A percentile compares a stretch with the other conserved stretches of the same genome.
Evolutionary conservation across 2,113 vertebrate species (phyloP).

Genomic region (Tichodroma muraria): DNA sequence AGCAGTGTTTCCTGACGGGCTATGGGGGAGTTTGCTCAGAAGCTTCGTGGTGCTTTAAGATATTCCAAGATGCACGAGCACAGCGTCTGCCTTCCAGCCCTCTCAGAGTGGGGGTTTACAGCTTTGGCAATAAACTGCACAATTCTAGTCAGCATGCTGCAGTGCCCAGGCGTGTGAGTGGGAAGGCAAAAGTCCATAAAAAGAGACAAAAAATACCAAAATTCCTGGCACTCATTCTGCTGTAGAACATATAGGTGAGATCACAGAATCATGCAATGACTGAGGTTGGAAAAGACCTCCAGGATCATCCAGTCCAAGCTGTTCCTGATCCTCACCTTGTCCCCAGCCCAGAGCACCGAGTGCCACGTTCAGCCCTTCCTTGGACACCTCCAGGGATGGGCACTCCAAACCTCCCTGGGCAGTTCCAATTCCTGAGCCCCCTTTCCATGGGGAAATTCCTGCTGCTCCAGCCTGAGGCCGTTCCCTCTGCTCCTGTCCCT

Average conservation of each 20-base stretch:
- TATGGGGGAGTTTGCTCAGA: neutral
- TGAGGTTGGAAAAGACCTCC: neutral
- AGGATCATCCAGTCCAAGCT: neutral
- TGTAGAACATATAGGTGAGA: neutral
- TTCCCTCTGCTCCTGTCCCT: neutral
- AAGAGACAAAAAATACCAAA: neutral
- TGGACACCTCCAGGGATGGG: neutral
- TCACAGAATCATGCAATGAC: no score
- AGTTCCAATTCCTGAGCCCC: accelerated
- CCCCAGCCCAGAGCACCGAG: neutral
- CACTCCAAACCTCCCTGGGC: neutral
- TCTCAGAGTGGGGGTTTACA: neutral
- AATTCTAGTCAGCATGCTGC: neutral
- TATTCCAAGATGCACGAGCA: neutral
- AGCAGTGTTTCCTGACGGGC: neutral
- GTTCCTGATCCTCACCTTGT: accelerated
- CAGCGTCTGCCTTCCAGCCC: neutral
- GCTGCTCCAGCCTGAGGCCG: accelerated
- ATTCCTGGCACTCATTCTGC: neutral
- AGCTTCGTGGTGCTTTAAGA: neutral
- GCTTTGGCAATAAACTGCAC: neutral
- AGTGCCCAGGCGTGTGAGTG: neutral
- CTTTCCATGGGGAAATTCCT: neutral
- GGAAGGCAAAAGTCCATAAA: neutral
- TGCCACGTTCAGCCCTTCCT: neutral